These are phyloP conservation scores for Alectura lathami DNA, from an alignment of 2,113 vertebrate genomes.

Conservation along the genomic window DNA sequence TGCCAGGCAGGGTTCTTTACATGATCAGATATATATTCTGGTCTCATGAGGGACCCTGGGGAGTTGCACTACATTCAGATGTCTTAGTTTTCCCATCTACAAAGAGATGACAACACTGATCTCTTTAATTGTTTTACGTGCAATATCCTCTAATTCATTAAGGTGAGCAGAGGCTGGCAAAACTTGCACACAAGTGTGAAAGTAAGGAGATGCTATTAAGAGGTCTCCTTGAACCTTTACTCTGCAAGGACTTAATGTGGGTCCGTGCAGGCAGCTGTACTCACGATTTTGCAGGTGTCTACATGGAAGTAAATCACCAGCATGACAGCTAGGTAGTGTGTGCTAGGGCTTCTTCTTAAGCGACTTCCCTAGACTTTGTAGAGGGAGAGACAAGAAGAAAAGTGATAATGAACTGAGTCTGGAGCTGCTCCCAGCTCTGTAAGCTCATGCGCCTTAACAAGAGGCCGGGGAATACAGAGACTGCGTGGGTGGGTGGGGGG, in stretches of 20 bases:
- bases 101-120: neutral
- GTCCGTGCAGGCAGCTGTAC: neutral
- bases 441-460: neutral
- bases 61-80: neutral
- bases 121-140: neutral
- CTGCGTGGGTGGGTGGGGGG: fast-evolving
- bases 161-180: neutral
- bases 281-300: neutral
- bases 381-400: neutral
- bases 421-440: neutral
- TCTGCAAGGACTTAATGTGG: neutral
- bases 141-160: neutral
- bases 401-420: neutral
- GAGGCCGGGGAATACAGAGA: fast-evolving
- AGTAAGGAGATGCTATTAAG: neutral
- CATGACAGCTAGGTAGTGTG: neutral
- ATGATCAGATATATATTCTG: neutral
- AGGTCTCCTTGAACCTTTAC: neutral
- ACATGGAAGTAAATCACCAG: neutral
- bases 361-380: neutral
- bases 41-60: neutral
- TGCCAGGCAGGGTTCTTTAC: neutral
- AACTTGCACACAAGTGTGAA: neutral
- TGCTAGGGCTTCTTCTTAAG: neutral
- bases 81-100: neutral